A percentile compares a stretch with the other conserved stretches of the same genome.
Evolutionary conservation across 2,797 vertebrate genomes (phyloP).

Genomic region (Hyperoplus immaculatus): DNA sequence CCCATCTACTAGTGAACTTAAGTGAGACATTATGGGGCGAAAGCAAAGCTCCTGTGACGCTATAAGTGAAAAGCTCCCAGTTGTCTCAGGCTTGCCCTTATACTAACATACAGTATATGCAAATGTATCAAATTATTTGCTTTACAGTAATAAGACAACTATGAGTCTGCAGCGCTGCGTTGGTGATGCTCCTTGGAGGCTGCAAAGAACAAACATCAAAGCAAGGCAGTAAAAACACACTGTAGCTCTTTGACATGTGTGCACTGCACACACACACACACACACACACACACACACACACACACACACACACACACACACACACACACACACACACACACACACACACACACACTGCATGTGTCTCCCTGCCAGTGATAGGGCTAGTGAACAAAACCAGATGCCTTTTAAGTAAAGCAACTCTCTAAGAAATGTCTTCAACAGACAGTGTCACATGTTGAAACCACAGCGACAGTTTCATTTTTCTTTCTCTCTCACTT

Average conservation of each 20-base stretch:
- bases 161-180: background rate
- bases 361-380: background rate
- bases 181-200: background rate
- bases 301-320: too few relatives aligned
- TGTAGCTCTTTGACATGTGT: slow-evolving; percentile 12
- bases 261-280: slow-evolving; percentile 4
- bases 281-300: too few relatives aligned
- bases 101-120: background rate
- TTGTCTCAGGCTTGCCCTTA: background rate
- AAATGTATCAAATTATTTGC: background rate
- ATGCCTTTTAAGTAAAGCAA: background rate
- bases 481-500: background rate
- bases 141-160: background rate
- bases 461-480: background rate
- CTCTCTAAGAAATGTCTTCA: background rate
- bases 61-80: background rate
- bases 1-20: background rate
- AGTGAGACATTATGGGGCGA: background rate
- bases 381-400: slow-evolving; percentile 3
- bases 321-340: too few relatives aligned
- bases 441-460: background rate
- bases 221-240: background rate
- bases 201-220: background rate
- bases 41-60: background rate
- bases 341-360: too few relatives aligned